A percentile compares a stretch with the other conserved stretches of the same genome.
Conservation (phyloP, 2,797 vertebrate genomes). For the Poliocrania exsul region DNA sequence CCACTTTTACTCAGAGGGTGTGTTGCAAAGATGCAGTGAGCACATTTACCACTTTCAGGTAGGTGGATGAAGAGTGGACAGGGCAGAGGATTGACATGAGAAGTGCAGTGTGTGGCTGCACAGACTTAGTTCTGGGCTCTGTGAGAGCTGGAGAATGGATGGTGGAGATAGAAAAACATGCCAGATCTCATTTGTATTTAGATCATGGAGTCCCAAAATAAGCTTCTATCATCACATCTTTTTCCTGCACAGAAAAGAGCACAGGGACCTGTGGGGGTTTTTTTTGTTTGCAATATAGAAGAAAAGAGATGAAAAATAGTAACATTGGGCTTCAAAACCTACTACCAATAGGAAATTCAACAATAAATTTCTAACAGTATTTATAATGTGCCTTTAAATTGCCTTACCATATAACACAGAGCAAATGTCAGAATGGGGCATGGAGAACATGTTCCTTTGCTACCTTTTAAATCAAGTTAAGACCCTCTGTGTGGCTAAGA, state of each 20-base stretch:
- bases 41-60: neutral
- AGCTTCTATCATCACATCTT: neutral
- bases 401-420: neutral
- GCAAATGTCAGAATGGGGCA: neutral
- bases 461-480: neutral
- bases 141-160: neutral
- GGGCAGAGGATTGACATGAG: neutral
- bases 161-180: rapidly evolving
- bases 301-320: neutral
- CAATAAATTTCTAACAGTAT: rapidly evolving
- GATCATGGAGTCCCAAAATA: neutral
- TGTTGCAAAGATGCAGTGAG: rapidly evolving
- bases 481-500: neutral
- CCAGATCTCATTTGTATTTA: neutral
- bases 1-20: neutral
- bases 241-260: neutral
- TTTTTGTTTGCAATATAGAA: neutral
- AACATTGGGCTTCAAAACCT: rapidly evolving
- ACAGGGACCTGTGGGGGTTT: rapidly evolving
- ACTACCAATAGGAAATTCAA: neutral
- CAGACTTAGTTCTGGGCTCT: neutral
- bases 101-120: neutral
- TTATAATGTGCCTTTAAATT: neutral
- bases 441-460: neutral
- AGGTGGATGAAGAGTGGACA: neutral